Percentiles rank a stretch among this genome's conserved stretches.
phyloP scores from a whole-genome alignment of 2,797 vertebrate species.

The Microtus californicus region DNA sequence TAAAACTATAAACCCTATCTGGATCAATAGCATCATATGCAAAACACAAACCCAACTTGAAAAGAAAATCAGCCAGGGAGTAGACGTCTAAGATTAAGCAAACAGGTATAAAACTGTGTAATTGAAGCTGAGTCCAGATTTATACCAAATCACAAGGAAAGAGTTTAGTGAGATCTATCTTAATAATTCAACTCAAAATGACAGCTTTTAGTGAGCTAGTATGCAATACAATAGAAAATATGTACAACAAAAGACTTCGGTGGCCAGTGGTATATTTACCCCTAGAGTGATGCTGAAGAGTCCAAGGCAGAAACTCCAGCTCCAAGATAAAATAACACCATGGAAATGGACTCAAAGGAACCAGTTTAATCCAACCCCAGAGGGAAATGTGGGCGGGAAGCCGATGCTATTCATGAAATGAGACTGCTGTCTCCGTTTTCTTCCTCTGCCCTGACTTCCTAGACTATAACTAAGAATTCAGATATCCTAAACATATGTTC shows the following conservation, averaged over 20 bases:
- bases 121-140: not conserved
- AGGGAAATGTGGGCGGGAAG: not conserved
- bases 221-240: not conserved
- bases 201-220: not conserved
- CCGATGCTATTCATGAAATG: not conserved
- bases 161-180: not conserved
- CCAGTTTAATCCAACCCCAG: not conserved
- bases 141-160: conserved; percentile 10
- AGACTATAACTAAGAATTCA: not conserved
- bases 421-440: not conserved
- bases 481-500: not conserved
- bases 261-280: not conserved
- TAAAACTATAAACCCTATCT: not conserved
- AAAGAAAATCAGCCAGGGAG: not conserved
- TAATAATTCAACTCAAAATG: conserved; percentile 54
- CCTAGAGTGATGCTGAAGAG: not conserved
- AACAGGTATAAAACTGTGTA: not conserved
- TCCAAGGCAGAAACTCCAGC: not conserved
- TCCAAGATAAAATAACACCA: not conserved
- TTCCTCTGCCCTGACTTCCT: not conserved
- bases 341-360: not conserved
- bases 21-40: conserved; percentile 18
- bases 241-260: not conserved
- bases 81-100: not conserved
- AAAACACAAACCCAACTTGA: conserved; percentile 28